Conservation (phyloP, 2,888 invertebrate species). For the Pyrocoelia pectoralis region DNA sequence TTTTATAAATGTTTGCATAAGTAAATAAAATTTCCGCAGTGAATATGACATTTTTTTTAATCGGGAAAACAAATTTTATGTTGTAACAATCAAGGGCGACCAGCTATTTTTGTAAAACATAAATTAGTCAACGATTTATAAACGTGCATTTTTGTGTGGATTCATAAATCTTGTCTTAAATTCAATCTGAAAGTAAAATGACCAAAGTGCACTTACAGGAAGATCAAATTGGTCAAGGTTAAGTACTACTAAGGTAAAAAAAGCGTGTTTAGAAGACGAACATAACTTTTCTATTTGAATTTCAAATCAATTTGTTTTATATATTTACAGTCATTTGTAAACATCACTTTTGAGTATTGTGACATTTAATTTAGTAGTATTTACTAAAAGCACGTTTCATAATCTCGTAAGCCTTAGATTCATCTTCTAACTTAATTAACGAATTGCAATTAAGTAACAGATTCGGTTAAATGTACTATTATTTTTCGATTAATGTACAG, state of each 20-base stretch:
- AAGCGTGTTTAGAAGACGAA: not conserved
- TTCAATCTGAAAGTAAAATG: not conserved
- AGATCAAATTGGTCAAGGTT: slow-evolving; percentile 5
- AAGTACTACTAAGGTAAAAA: not conserved
- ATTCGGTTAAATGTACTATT: not conserved
- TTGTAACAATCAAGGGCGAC: not conserved
- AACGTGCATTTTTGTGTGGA: no score
- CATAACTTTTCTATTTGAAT: not conserved
- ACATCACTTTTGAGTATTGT: not conserved
- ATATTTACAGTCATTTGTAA: not conserved
- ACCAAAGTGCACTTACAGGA: not conserved
- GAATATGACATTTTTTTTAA: not conserved
- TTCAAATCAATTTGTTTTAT: slow-evolving; percentile 4
- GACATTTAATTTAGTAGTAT: not conserved
- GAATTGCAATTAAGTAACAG: not conserved
- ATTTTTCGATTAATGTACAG: slow-evolving; percentile 1
- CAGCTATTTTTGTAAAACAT: not conserved
- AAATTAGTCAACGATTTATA: no score
- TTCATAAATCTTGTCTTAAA: not conserved
- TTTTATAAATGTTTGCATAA: slow-evolving; percentile 1
- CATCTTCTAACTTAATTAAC: no score
- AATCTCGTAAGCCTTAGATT: not conserved
- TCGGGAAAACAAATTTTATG: not conserved
- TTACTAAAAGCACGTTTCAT: not conserved
- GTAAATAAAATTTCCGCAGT: not conserved